Evolutionary conservation across 2,113 vertebrate genomes (phyloP).

Genomic region (Epinephelus cyanopodus): DNA sequence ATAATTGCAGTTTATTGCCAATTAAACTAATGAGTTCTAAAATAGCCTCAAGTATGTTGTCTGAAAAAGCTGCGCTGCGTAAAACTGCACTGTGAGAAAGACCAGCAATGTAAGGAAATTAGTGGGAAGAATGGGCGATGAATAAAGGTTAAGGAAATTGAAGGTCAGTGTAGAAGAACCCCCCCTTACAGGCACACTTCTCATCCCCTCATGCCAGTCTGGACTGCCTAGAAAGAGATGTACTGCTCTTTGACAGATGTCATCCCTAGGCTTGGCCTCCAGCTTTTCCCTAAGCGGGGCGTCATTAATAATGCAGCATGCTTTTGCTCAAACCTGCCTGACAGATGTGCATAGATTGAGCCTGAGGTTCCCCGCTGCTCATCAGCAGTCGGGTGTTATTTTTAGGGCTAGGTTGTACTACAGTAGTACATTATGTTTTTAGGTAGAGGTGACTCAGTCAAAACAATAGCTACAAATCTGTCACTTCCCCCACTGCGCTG

Average conservation of each 20-base stretch:
- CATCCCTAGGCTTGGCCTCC: conserved; percentile 73
- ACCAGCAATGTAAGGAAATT: conserved; percentile 41
- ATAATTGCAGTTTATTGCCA: conserved; percentile 86
- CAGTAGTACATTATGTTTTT: conserved; percentile 46
- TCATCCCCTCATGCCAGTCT: conserved; percentile 1
- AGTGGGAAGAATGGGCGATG: conserved; percentile 30
- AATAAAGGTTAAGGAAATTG: conserved; percentile 44
- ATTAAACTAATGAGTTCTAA: conserved; percentile 87
- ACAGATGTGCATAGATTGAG: conserved; percentile 76
- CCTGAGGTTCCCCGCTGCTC: conserved; percentile 66
- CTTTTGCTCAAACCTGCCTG: conserved; percentile 78
- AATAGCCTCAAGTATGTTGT: conserved; percentile 82
- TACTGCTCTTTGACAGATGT: conserved; percentile 67
- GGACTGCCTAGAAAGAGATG: conserved; percentile 56
- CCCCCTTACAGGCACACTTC: conserved; percentile 4
- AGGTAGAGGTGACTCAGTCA: conserved; percentile 54
- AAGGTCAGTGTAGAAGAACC: conserved; percentile 57
- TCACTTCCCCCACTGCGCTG: conserved; percentile 23
- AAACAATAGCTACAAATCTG: conserved; percentile 52
- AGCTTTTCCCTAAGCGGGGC: conserved; percentile 64
- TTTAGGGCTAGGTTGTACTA: conserved; percentile 53
- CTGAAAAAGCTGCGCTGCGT: conserved; percentile 67
- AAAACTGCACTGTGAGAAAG: conserved; percentile 43
- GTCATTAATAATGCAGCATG: conserved; percentile 77
- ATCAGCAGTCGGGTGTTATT: conserved; percentile 66